Percentiles rank a stretch among this genome's conserved stretches.
phyloP scores from a whole-genome alignment of 2,113 vertebrate genomes.

The Paralichthys olivaceus region DNA sequence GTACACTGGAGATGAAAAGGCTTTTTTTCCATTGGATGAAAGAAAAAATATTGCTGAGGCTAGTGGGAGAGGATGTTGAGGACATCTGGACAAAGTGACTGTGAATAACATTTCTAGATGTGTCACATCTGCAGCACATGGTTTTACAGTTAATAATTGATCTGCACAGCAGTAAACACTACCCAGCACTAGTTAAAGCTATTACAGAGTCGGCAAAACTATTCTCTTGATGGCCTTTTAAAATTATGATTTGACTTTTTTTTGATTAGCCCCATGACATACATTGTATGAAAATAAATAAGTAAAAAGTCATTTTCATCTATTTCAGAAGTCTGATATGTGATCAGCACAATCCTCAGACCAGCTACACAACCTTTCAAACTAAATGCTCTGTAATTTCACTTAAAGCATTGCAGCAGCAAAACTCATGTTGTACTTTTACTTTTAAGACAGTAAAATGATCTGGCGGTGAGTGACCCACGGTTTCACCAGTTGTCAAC shows the following conservation, averaged over 20 bases:
- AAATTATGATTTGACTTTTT: background rate
- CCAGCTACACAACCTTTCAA: too few relatives aligned
- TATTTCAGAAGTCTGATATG: too few relatives aligned
- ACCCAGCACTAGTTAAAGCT: background rate
- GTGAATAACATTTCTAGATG: slow-evolving; percentile 1
- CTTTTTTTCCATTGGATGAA: slow-evolving; percentile 32
- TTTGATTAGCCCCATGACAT: too few relatives aligned
- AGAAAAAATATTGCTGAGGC: slow-evolving; percentile 14
- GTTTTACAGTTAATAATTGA: background rate
- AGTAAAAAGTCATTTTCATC: too few relatives aligned
- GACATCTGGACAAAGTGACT: slow-evolving; percentile 27
- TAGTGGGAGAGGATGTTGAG: background rate
- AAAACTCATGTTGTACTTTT: too few relatives aligned
- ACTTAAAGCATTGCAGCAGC: too few relatives aligned
- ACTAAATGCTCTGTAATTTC: too few relatives aligned
- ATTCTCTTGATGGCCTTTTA: background rate
- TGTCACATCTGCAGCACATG: background rate
- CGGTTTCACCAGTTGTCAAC: too few relatives aligned
- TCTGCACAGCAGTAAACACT: background rate
- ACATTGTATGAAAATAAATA: too few relatives aligned
- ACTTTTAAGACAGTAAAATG: too few relatives aligned
- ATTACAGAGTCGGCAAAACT: background rate
- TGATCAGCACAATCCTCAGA: too few relatives aligned
- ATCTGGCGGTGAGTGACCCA: too few relatives aligned
- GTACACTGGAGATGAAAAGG: background rate